Percentiles rank a stretch among this genome's conserved stretches.
Evolutionary conservation across 2,888 invertebrate species (phyloP).

Genomic region (Luffia ferchaultella): DNA sequence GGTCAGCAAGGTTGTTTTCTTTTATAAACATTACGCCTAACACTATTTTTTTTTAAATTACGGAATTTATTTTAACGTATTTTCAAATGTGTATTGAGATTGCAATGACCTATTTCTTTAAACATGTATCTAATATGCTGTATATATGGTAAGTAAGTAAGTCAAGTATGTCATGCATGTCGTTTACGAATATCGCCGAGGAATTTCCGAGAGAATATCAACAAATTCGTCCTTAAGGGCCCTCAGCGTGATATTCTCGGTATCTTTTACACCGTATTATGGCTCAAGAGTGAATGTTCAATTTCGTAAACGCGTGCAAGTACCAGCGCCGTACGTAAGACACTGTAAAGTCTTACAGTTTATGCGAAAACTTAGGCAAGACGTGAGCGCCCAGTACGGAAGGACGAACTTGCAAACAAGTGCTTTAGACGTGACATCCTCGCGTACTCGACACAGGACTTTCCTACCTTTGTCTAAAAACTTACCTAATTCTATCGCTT

Average conservation of each 20-base stretch:
- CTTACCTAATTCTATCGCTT: not conserved
- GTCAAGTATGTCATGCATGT: no score
- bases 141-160: no score
- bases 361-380: slow-evolving; percentile 57
- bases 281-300: not conserved
- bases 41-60: no score
- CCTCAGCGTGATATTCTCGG: not conserved
- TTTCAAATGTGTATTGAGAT: no score
- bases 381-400: slow-evolving; percentile 31
- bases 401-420: slow-evolving; percentile 44
- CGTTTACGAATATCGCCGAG: no score
- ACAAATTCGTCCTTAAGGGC: not conserved
- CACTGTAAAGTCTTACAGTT: slow-evolving; percentile 43
- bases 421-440: slow-evolving; percentile 45
- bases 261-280: not conserved
- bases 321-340: not conserved
- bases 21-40: no score
- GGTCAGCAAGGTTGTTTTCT: no score
- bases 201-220: not conserved
- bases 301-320: not conserved
- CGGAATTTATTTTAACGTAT: no score
- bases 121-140: no score
- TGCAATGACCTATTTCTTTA: no score
- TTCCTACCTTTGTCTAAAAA: not conserved
- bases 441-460: not conserved